Evolutionary conservation across 2,113 vertebrate genomes (phyloP).

Genomic region (Bos taurus): DNA sequence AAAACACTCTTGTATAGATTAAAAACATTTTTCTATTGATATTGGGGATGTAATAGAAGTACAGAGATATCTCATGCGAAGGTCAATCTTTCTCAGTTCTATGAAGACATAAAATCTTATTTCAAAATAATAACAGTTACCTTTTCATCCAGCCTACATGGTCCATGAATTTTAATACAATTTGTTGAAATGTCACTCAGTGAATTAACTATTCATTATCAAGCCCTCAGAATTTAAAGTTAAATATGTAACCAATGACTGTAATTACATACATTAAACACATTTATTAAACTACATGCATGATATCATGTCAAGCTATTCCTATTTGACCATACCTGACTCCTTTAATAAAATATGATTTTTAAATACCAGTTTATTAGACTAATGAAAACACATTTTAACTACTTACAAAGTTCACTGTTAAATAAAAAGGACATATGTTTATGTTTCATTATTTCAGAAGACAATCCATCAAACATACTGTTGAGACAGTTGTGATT

Average conservation of each 20-base stretch:
- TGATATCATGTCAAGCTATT: neutral
- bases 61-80: conserved; percentile 78
- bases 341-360: conserved; percentile 4
- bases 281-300: neutral
- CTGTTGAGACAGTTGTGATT: neutral
- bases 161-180: conserved; percentile 80
- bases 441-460: conserved; percentile 42
- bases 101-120: conserved; percentile 81
- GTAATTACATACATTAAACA: conserved; percentile 2
- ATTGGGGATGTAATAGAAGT: conserved; percentile 74
- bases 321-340: neutral
- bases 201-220: conserved; percentile 79
- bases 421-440: neutral
- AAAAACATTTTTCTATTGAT: conserved; percentile 81
- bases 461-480: neutral
- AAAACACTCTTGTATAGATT: conserved; percentile 76
- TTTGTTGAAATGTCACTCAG: conserved; percentile 78
- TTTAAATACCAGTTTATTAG: neutral
- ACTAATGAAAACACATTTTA: neutral
- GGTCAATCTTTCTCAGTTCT: conserved; percentile 82
- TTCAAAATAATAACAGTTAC: conserved; percentile 84
- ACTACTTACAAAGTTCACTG: neutral
- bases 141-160: conserved; percentile 77
- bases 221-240: conserved; percentile 72
- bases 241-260: conserved; percentile 74